Conservation (phyloP, 2,113 vertebrate species). For the Charadrius vociferus region DNA sequence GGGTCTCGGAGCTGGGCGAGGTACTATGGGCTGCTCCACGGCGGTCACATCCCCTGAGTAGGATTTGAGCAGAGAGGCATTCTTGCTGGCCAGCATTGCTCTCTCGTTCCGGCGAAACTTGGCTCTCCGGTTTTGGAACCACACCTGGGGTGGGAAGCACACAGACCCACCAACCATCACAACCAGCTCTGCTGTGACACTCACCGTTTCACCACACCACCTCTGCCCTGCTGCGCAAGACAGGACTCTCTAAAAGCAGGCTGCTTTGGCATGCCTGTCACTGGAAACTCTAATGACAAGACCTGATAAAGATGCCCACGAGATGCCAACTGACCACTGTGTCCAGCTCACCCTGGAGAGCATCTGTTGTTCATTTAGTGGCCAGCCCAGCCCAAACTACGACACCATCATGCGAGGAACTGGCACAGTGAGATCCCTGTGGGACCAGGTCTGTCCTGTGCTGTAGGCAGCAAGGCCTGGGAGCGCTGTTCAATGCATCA, state of each 20-base stretch:
- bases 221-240: neutral
- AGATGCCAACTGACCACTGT: neutral
- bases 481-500: neutral
- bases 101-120: slow-evolving; percentile 97
- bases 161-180: neutral
- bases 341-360: neutral
- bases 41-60: slow-evolving; percentile 95
- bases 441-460: neutral
- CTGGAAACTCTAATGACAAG: neutral
- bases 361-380: neutral
- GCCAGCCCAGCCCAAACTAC: neutral
- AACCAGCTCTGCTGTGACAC: neutral
- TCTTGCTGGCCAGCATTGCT: slow-evolving; percentile 98
- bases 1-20: slow-evolving; percentile 91
- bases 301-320: neutral
- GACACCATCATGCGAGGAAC: accelerated
- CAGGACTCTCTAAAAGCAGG: neutral
- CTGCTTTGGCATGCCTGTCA: neutral
- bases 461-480: neutral
- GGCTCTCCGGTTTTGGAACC: slow-evolving; percentile 97
- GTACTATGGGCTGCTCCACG: slow-evolving; percentile 96
- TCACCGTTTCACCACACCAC: too few relatives aligned
- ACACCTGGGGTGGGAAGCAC: slow-evolving; percentile 80
- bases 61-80: slow-evolving; percentile 94
- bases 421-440: neutral